Conservation (phyloP, 2,113 vertebrate species). For the Herpetotheres cachinnans region DNA sequence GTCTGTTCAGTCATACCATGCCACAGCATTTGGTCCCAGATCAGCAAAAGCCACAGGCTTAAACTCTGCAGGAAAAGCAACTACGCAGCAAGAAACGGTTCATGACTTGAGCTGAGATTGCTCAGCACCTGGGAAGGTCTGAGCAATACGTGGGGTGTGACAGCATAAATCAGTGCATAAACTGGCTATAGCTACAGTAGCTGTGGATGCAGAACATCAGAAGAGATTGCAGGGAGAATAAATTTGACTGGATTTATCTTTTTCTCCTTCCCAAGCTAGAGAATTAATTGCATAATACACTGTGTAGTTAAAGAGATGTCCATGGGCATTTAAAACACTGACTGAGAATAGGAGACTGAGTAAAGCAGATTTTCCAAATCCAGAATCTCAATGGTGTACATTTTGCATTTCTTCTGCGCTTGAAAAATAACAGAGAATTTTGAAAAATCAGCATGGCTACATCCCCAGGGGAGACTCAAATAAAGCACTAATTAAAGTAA, state of each 20-base stretch:
- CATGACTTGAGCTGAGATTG: background rate
- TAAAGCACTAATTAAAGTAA: conserved; percentile 39
- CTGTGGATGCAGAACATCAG: background rate
- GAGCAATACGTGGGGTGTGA: background rate
- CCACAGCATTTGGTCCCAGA: background rate
- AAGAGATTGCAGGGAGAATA: background rate
- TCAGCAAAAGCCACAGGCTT: background rate
- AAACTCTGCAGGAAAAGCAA: background rate
- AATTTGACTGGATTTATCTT: background rate
- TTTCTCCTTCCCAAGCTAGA: background rate
- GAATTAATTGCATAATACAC: background rate
- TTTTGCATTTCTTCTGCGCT: background rate
- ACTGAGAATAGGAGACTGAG: background rate
- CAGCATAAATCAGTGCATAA: background rate
- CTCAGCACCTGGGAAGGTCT: background rate
- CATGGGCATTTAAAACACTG: background rate
- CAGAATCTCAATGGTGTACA: background rate
- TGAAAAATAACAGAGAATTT: background rate
- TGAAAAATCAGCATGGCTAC: conserved; percentile 51
- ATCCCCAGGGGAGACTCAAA: conserved; percentile 34
- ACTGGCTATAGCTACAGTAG: background rate
- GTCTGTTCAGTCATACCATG: background rate
- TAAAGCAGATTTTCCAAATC: background rate
- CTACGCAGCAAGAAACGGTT: background rate
- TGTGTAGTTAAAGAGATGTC: background rate